Percentiles rank a stretch among this genome's conserved stretches.
Conservation (phyloP, 2,888 invertebrate species). For the Myopa testacea region DNA sequence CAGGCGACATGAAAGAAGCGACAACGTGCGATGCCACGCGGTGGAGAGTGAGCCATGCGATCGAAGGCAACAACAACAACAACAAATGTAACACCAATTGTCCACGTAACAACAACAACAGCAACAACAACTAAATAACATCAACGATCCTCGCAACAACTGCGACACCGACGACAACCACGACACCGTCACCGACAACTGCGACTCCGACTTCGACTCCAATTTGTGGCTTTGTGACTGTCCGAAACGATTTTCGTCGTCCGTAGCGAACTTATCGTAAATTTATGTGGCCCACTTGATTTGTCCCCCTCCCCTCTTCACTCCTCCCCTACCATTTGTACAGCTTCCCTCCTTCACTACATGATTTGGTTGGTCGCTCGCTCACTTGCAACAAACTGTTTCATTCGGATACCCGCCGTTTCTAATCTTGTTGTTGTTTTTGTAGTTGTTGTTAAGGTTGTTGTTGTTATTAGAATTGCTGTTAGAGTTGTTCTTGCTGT, state of each 20-base stretch:
- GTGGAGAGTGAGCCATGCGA: background rate
- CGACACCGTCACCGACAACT: too few species aligned
- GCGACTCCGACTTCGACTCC: too few species aligned
- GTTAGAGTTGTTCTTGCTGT: constrained; percentile 12
- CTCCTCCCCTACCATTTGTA: background rate
- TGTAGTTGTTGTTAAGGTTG: constrained; percentile 36
- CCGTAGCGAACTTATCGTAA: background rate
- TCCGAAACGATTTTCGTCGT: background rate
- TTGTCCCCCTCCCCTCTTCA: background rate
- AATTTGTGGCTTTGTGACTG: background rate
- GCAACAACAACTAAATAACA: background rate
- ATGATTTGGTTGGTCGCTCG: background rate
- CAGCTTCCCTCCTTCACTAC: background rate
- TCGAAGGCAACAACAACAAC: background rate
- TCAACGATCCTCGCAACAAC: too few species aligned
- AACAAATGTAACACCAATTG: background rate
- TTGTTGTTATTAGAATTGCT: constrained; percentile 18
- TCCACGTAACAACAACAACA: too few species aligned
- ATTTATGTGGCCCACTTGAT: background rate
- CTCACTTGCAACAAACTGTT: background rate
- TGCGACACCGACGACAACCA: too few species aligned
- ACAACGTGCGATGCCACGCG: too few species aligned
- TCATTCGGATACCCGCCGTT: background rate
- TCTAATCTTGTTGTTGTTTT: background rate
- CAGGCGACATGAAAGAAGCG: too few species aligned